Base-by-base conservation (phyloP, 2,113 vertebrate genomes). In the Percopsis transmontana region DNA sequence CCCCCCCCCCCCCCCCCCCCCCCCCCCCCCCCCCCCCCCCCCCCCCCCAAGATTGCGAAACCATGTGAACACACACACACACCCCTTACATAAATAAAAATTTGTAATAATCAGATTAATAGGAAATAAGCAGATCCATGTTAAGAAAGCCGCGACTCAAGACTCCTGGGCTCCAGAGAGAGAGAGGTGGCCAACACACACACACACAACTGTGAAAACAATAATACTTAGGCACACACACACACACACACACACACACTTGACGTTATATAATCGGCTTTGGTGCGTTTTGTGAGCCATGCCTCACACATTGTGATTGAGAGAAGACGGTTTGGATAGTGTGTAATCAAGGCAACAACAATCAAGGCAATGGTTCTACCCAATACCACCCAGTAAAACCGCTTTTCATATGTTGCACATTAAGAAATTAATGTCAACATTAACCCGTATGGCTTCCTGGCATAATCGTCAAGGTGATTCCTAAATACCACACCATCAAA, bases 91-190 rank as follows among this genome's bases (percentile, higher is more conserved):
- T 10, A 59, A 1, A 24, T 2, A 50, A 58, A 52, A n/a, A n/a
- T n/a, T n/a, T n/a, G n/a, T n/a, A n/a, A n/a, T n/a, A n/a, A n/a
- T n/a, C n/a, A n/a, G n/a, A n/a, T n/a, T n/a, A n/a, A n/a, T n/a
- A n/a, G n/a, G n/a, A n/a, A n/a, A n/a, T n/a, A n/a, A n/a, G n/a
- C n/a, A n/a, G n/a, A n/a, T n/a, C n/a, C n/a, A n/a, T n/a, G n/a
- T 87, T 90, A 85, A 89, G 81, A 71, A 90, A 90, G 86, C 87
- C 69, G 33, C 87, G 51, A 70, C 76, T 67, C 18, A 72, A 52
- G 57, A 79, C 78, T 81, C 61, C 70, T 54, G 68, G 61, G 48
- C 68, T 59, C 50, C 45, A 68, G 60, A 41, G 57, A 64, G 68
- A 57, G 69, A 19, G 50, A 62, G 44, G 60, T 47, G 62, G 53